A percentile compares a stretch with the other conserved stretches of the same genome.
Conservation (phyloP, 2,797 vertebrate genomes). For the Valencia hispanica region DNA sequence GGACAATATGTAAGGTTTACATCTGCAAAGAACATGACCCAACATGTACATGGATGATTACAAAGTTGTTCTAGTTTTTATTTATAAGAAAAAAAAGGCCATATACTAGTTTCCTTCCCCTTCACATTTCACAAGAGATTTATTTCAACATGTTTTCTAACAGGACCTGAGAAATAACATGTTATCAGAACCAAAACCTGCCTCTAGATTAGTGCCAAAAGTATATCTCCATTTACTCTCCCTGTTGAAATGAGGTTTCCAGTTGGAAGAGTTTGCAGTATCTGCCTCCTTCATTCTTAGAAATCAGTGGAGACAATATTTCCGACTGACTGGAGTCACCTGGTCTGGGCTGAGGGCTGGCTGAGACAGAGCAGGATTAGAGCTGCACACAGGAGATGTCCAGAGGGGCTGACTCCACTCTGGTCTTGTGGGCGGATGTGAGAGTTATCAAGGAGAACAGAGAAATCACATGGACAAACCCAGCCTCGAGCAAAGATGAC, state of each 20-base stretch:
- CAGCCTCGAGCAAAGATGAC: not conserved
- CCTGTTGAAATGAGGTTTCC: not conserved
- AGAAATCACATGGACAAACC: constrained; percentile 55
- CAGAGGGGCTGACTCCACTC: constrained; percentile 13
- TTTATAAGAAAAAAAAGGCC: not conserved
- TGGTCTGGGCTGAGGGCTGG: constrained; percentile 44
- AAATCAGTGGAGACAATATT: constrained; percentile 47
- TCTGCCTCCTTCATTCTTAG: constrained; percentile 27
- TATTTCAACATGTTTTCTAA: constrained; percentile 40
- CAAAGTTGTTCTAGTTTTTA: not conserved
- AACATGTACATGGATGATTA: not conserved
- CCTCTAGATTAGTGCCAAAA: constrained; percentile 6
- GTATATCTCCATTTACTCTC: constrained; percentile 16
- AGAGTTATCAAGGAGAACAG: constrained; percentile 18
- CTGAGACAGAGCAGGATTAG: constrained; percentile 45
- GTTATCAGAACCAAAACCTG: constrained; percentile 26
- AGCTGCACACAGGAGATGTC: constrained; percentile 29
- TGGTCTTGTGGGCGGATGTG: constrained; percentile 62
- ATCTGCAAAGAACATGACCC: not conserved
- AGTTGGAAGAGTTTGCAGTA: not conserved
- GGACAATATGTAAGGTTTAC: not conserved
- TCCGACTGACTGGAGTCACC: constrained; percentile 67
- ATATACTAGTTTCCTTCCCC: not conserved
- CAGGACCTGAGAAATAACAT: constrained; percentile 36
- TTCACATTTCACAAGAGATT: not conserved